Base-by-base conservation (phyloP, 2,888 invertebrate species). In the Synergus japonicus region DNA sequence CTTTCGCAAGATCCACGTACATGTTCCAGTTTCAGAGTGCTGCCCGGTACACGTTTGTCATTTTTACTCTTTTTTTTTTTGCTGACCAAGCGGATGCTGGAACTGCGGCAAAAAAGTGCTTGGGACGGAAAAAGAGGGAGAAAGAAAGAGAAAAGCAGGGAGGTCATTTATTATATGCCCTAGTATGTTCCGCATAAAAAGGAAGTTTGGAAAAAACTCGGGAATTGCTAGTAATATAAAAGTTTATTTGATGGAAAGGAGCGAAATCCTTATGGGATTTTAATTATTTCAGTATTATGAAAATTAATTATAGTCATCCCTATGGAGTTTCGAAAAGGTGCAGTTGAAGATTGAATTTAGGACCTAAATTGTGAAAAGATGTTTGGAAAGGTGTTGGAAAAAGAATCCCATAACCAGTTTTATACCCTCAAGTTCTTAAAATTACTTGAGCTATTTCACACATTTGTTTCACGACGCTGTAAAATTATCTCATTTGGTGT, bases 1-100 rank as follows among this genome's bases (percentile, higher is more conserved):
- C 67, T 78, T 78, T 73, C 22, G 77, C 69, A 76, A 73, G 65
- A 76, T 76, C 78, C 78, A 79, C 83, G 60, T 67, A 63, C 29
- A 69, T 69, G 43, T 76, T 78, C 73, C 73, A 60, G 76, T 54
- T 78, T 77, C 46, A 69, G 77, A 77, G 44, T 73, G 76, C 29
- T 43, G 22, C 73, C n/a, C 12, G 22, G 77, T 76, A 29, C 22
- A 22, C 41, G 22, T 63, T 66, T 64, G 69, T 65, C 73, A 44
- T 65, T 73, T 49, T 78, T 44, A 76, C 77, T 54, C 22, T n/a
- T 29, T 73, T 67, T 43, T 66, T 69, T 29, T 49, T 29, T 49
- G 29, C 69, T 73, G 69, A 73, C 69, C 69, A 29, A 73, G 69
- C 49, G 69, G 49, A 73, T 73, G 49, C 69, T 49, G 29, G 15